These are phyloP conservation scores for Panagrolaimus sp. DNA, from an alignment of 1,140 invertebrate genomes.

Conservation along the genomic window DNA sequence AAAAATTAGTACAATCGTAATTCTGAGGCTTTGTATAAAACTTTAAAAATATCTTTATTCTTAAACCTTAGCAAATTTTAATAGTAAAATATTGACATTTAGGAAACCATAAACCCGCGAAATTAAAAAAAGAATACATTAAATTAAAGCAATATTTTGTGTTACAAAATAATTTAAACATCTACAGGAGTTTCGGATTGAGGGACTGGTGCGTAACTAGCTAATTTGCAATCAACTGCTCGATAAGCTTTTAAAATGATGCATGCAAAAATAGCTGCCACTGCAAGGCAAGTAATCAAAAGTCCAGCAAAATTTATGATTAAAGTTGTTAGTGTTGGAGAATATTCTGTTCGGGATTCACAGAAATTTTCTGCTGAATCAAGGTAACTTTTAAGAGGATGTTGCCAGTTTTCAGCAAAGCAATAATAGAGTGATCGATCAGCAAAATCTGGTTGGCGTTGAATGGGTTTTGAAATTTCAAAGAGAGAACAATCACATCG, in stretches of 20 bases:
- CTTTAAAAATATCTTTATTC: too few species aligned
- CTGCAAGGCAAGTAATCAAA: slow-evolving; percentile 14
- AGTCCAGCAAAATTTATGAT: slow-evolving; percentile 20
- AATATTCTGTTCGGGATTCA: neutral
- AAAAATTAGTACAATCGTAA: neutral
- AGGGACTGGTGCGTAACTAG: slow-evolving; percentile 27
- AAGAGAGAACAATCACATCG: slow-evolving; percentile 1
- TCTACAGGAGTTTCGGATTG: slow-evolving; percentile 21
- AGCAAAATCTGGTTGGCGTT: slow-evolving; percentile 17
- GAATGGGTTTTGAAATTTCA: neutral
- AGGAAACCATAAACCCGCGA: neutral
- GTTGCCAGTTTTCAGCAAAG: slow-evolving; percentile 35
- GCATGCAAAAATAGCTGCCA: slow-evolving; percentile 15
- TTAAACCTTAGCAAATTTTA: neutral
- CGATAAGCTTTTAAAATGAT: slow-evolving; percentile 14
- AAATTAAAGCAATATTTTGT: neutral
- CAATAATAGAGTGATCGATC: slow-evolving; percentile 37
- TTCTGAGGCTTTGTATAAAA: too few species aligned
- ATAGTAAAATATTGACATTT: neutral
- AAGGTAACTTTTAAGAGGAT: slow-evolving; percentile 27
- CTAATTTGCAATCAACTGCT: slow-evolving; percentile 4
- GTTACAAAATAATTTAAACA: slow-evolving; percentile 15
- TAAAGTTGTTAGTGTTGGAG: neutral
- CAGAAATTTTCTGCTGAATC: slow-evolving; percentile 26
- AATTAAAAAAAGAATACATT: neutral